These are phyloP conservation scores for Pristionchus mayeri DNA, from an alignment of 2,888 invertebrate genomes.

Conservation along the genomic window DNA sequence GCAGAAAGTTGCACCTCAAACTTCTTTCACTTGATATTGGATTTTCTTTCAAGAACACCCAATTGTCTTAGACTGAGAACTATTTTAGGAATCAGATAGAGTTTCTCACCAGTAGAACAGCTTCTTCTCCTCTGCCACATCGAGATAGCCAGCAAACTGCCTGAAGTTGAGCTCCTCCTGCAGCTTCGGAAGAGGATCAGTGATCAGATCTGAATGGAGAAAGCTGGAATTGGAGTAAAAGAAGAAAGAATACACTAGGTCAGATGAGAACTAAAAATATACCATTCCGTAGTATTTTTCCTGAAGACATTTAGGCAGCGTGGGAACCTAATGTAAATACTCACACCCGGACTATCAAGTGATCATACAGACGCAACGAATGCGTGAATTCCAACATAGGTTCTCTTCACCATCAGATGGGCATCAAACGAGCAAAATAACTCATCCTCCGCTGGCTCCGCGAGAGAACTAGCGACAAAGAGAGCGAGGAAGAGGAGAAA, in stretches of 20 bases:
- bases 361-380: too few species aligned
- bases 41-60: too few species aligned
- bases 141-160: conserved; percentile 78
- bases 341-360: too few species aligned
- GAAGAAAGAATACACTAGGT: too few species aligned
- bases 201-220: conserved; percentile 47
- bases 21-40: too few species aligned
- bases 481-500: background rate
- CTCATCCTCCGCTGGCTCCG: background rate
- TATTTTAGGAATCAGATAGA: conserved; percentile 74
- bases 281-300: too few species aligned
- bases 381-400: too few species aligned
- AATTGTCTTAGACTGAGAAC: conserved; percentile 68
- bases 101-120: conserved; percentile 78
- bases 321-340: too few species aligned
- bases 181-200: conserved; percentile 51
- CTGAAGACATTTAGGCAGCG: too few species aligned
- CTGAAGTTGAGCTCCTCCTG: conserved; percentile 69
- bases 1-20: too few species aligned
- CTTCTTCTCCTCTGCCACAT: conserved; percentile 74
- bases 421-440: background rate
- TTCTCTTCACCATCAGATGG: background rate
- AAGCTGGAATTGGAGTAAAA: too few species aligned
- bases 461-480: background rate
- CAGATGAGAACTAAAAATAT: too few species aligned